These are phyloP conservation scores for Wiebesia pumilae DNA, from an alignment of 1,140 invertebrate genomes.

Conservation along the genomic window DNA sequence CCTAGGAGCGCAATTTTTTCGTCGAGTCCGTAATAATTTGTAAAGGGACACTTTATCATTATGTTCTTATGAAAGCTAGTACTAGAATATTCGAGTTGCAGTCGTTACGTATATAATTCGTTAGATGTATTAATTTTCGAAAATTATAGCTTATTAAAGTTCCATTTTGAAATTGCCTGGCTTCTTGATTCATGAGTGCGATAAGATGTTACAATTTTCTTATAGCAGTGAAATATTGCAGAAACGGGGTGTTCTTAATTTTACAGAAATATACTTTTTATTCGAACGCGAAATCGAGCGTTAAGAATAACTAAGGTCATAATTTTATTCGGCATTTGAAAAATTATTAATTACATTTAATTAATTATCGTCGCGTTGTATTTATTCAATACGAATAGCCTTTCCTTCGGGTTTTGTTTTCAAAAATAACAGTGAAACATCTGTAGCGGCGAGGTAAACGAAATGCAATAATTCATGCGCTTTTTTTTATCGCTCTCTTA, in stretches of 20 bases:
- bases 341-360: too few relatives aligned
- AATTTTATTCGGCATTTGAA: not conserved
- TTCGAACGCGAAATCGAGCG: not conserved
- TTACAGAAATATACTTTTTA: not conserved
- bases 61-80: not conserved
- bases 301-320: not conserved
- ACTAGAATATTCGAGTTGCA: not conserved
- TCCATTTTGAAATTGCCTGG: not conserved
- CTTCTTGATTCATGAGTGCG: not conserved
- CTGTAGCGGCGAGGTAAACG: too few relatives aligned
- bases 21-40: too few relatives aligned
- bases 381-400: too few relatives aligned
- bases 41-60: not conserved
- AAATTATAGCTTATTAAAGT: constrained; percentile 8
- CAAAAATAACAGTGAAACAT: too few relatives aligned
- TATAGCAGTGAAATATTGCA: not conserved
- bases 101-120: not conserved
- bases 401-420: too few relatives aligned
- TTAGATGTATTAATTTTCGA: constrained; percentile 1
- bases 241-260: not conserved
- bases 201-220: not conserved
- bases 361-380: too few relatives aligned
- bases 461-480: too few relatives aligned
- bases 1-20: too few relatives aligned
- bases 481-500: too few relatives aligned